Evolutionary conservation across 1,140 invertebrate species (phyloP).

Genomic region (Panonychus citri): DNA sequence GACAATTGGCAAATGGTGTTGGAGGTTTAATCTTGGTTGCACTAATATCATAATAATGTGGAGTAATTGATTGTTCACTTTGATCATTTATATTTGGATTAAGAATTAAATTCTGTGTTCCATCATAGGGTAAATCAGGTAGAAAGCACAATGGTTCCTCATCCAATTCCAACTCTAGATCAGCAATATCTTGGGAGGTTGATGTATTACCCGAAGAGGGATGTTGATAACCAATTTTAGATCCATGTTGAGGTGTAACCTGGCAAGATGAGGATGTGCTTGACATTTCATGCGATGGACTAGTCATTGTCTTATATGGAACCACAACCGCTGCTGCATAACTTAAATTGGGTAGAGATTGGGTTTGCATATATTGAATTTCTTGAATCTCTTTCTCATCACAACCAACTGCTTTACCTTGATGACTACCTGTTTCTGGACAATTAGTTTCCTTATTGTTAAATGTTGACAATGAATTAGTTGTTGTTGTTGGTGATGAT

Average conservation of each 20-base stretch:
- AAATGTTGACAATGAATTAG: neutral
- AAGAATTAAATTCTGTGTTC: too few relatives aligned
- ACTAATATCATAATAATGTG: too few relatives aligned
- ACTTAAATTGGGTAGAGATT: conserved; percentile 15
- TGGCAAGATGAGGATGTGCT: too few relatives aligned
- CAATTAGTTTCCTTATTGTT: neutral
- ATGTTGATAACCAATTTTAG: neutral
- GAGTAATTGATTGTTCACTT: too few relatives aligned
- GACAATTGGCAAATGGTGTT: too few relatives aligned
- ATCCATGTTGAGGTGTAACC: neutral
- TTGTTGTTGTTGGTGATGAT: neutral
- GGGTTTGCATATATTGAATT: neutral
- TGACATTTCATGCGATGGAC: neutral
- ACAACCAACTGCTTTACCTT: neutral
- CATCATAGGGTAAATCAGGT: neutral
- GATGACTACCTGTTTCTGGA: neutral
- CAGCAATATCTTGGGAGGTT: conserved; percentile 15
- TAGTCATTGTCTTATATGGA: neutral
- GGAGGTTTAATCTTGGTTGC: too few relatives aligned
- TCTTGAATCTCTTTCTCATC: neutral
- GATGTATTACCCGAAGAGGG: conserved; percentile 14
- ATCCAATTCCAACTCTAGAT: conserved; percentile 14
- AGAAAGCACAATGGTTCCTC: conserved; percentile 4
- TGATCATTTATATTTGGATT: too few relatives aligned
- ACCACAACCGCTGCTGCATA: neutral